Evolutionary conservation across 2,888 invertebrate species (phyloP).

Genomic region (Diplolepis rosae): DNA sequence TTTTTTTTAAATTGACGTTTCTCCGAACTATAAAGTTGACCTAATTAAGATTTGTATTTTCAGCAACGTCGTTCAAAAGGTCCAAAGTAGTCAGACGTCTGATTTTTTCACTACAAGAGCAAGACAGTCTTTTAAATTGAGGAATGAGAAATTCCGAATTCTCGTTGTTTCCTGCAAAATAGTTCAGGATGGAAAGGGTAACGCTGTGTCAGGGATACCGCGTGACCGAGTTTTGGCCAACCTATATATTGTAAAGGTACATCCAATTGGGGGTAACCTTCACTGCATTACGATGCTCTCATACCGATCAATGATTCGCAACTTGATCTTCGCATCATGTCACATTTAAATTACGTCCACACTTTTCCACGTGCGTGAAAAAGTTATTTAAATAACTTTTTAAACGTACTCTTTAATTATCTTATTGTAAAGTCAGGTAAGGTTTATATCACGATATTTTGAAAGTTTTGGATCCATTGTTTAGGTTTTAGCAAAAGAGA

Average conservation of each 20-base stretch:
- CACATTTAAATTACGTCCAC: constrained; percentile 33
- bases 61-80: background rate
- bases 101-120: background rate
- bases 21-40: background rate
- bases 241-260: constrained; percentile 32
- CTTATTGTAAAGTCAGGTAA: too few relatives aligned
- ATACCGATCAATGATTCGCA: constrained; percentile 60
- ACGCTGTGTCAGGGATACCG: constrained; percentile 51
- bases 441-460: too few relatives aligned
- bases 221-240: constrained; percentile 50
- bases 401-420: too few relatives aligned
- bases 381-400: background rate
- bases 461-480: too few relatives aligned
- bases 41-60: background rate
- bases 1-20: background rate
- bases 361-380: constrained; percentile 24
- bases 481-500: background rate
- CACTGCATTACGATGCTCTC: constrained; percentile 47
- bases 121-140: background rate
- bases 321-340: constrained; percentile 39
- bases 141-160: background rate
- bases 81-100: background rate
- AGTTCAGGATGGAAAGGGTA: background rate
- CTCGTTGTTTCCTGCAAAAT: constrained; percentile 28
- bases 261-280: constrained; percentile 35